phyloP scores from a whole-genome alignment of 1,140 invertebrate species.

The Thaumetopoea pityocampa region DNA sequence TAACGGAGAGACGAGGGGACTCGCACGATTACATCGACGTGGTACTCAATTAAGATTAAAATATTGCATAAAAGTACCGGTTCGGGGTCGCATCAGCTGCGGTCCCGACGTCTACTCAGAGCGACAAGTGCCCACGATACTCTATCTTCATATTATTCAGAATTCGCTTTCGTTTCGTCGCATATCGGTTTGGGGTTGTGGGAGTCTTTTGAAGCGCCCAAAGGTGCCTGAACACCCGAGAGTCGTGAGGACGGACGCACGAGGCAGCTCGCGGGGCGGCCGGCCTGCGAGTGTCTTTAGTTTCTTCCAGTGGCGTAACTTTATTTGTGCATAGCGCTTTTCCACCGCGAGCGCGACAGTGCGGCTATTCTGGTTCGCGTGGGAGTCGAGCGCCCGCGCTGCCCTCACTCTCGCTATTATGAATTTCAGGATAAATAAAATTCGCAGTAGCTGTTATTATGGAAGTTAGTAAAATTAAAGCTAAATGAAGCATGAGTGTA shows the following conservation, averaged over 20 bases:
- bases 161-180: slow-evolving; percentile 30
- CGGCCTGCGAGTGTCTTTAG: slow-evolving; percentile 46
- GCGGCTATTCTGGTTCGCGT: slow-evolving; percentile 64
- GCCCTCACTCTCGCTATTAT: slow-evolving; percentile 7
- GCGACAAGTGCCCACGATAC: slow-evolving; percentile 29
- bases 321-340: slow-evolving; percentile 65
- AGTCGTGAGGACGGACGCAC: slow-evolving; percentile 1
- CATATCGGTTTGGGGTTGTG: neutral
- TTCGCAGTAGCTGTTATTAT: slow-evolving; percentile 23
- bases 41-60: slow-evolving; percentile 39
- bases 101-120: slow-evolving; percentile 16
- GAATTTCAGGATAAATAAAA: slow-evolving; percentile 15
- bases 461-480: slow-evolving; percentile 2
- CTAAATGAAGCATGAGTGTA: slow-evolving; percentile 1
- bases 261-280: slow-evolving; percentile 24
- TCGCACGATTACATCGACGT: slow-evolving; percentile 33
- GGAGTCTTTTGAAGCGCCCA: too few relatives aligned
- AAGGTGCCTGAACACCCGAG: neutral
- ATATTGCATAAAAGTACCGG: slow-evolving; percentile 35
- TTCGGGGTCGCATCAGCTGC: slow-evolving; percentile 28
- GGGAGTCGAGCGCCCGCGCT: slow-evolving; percentile 35
- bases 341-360: slow-evolving; percentile 51
- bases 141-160: slow-evolving; percentile 16
- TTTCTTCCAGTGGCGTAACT: slow-evolving; percentile 55
- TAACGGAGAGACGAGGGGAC: slow-evolving; percentile 44